Percentiles rank a stretch among this genome's conserved stretches.
Evolutionary conservation across 2,113 vertebrate genomes (phyloP).

Genomic region (Coreoperca whiteheadi): DNA sequence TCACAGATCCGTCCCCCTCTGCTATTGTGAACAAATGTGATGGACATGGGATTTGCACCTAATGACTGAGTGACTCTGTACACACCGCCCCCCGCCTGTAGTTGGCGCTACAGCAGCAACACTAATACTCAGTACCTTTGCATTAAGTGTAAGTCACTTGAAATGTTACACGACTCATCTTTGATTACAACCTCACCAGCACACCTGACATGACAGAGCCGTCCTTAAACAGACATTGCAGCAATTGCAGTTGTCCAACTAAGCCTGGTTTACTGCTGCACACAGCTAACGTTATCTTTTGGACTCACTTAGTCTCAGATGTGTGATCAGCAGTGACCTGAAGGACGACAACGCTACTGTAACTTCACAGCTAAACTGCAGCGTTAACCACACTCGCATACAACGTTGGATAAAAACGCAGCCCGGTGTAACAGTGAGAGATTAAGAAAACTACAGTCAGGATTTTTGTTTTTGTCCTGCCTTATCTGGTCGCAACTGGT

Average conservation of each 20-base stretch:
- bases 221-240: too few species aligned
- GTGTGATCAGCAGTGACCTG: neutral
- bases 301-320: too few species aligned
- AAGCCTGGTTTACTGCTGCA: neutral
- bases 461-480: neutral
- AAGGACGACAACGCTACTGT: neutral
- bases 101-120: slow-evolving; percentile 29
- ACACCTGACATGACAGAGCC: neutral
- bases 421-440: rapidly evolving
- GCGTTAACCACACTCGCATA: neutral
- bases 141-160: neutral
- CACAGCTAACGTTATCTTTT: neutral
- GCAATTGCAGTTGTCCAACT: too few species aligned
- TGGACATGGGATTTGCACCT: neutral
- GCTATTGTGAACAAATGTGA: slow-evolving; percentile 35
- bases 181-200: neutral
- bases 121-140: neutral
- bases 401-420: too few species aligned
- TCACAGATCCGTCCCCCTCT: neutral
- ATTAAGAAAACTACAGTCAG: neutral
- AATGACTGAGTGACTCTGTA: neutral
- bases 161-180: neutral
- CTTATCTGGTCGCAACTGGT: neutral
- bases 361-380: neutral
- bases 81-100: too few species aligned